These are phyloP conservation scores for Platycheirus albimanus DNA, from an alignment of 2,888 invertebrate species.

Conservation along the genomic window DNA sequence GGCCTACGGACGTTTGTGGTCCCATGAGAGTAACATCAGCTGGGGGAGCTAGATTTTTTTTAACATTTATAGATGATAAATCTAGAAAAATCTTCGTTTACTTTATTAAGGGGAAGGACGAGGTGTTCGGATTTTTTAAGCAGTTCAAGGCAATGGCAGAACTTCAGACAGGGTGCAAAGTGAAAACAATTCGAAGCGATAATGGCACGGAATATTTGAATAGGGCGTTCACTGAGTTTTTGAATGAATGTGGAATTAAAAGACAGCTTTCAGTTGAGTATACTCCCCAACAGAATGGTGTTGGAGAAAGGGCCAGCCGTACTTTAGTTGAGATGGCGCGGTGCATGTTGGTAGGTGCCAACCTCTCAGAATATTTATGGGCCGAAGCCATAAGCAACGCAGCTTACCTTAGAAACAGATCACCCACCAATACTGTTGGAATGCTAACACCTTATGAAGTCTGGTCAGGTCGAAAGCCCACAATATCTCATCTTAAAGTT, in stretches of 20 bases:
- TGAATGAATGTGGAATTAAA: background rate
- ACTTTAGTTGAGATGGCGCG: slow-evolving; percentile 44
- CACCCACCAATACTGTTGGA: slow-evolving; percentile 32
- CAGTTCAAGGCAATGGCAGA: slow-evolving; percentile 36
- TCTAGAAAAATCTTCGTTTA: no score
- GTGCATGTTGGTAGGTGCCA: slow-evolving; percentile 74
- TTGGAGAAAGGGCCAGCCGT: slow-evolving; percentile 11
- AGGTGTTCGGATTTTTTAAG: slow-evolving; percentile 45
- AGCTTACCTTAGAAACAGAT: slow-evolving; percentile 51
- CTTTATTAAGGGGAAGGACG: slow-evolving; percentile 58
- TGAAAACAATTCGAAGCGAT: slow-evolving; percentile 4
- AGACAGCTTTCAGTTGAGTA: slow-evolving; percentile 36
- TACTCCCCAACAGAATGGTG: slow-evolving; percentile 9
- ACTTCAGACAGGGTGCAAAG: background rate
- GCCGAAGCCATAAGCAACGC: slow-evolving; percentile 57
- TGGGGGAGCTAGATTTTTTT: slow-evolving; percentile 34
- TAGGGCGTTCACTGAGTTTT: background rate
- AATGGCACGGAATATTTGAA: slow-evolving; percentile 1
- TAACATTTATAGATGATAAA: slow-evolving; percentile 46
- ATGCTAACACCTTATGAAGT: slow-evolving; percentile 67
- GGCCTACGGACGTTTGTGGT: no score
- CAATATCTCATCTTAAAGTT: slow-evolving; percentile 24
- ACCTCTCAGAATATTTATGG: slow-evolving; percentile 74
- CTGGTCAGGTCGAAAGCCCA: slow-evolving; percentile 54
- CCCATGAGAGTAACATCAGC: no score